Evolutionary conservation across 2,113 vertebrate species (phyloP).

Genomic region (Catharus bicknelli): DNA sequence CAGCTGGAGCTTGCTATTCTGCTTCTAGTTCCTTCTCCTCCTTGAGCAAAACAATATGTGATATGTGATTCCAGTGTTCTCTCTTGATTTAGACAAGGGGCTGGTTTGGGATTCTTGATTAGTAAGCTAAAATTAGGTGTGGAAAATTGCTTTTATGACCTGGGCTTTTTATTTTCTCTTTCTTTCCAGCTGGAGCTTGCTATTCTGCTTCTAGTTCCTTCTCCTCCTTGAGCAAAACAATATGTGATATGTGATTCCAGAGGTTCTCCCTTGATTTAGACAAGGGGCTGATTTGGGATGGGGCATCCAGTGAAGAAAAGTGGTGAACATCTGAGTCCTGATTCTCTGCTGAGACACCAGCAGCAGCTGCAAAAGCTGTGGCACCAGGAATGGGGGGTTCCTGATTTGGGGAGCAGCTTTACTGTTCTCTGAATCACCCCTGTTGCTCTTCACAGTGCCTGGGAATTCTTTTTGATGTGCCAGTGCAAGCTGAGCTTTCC

Average conservation of each 20-base stretch:
- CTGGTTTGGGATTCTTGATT: background rate
- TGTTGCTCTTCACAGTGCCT: background rate
- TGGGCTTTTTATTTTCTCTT: background rate
- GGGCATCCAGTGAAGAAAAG: background rate
- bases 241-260: rapidly evolving
- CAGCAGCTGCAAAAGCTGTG: background rate
- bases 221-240: background rate
- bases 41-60: background rate
- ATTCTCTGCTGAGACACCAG: background rate
- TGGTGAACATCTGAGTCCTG: background rate
- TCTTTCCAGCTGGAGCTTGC: background rate
- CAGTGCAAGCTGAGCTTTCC: background rate
- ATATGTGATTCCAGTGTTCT: background rate
- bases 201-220: background rate
- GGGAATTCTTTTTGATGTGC: background rate
- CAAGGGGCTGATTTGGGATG: background rate
- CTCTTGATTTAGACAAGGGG: background rate
- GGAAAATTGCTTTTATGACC: background rate
- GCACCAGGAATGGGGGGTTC: background rate
- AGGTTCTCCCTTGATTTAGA: background rate
- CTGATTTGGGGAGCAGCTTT: background rate
- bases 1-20: background rate
- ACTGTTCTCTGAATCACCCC: background rate
- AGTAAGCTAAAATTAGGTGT: background rate
- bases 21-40: background rate